A percentile compares a stretch with the other conserved stretches of the same genome.
Conservation (phyloP, 2,113 vertebrate species). For the Microcebus griseorufus region DNA sequence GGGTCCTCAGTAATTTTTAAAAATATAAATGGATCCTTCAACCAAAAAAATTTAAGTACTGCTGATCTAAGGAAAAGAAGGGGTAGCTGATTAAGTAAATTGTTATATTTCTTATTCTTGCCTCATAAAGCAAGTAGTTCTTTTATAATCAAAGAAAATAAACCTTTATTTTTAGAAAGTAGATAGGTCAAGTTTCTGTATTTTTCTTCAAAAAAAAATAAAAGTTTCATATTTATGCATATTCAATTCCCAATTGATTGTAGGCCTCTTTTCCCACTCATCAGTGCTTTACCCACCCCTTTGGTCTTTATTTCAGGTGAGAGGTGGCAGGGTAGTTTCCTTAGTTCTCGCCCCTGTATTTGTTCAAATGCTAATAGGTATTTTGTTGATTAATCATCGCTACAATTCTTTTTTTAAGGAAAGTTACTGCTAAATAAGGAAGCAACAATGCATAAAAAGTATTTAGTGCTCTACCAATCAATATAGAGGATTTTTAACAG, state of each 20-base stretch:
- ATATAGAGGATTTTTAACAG: background rate
- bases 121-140: background rate
- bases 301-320: background rate
- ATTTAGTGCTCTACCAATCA: background rate
- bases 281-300: no score
- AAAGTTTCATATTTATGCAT: background rate
- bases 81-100: background rate
- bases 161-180: background rate
- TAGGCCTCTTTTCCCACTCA: no score
- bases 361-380: background rate
- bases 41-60: background rate
- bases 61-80: background rate
- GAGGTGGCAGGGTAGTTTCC: background rate
- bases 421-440: background rate
- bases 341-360: background rate
- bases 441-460: background rate
- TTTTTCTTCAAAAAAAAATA: background rate
- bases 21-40: background rate
- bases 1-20: background rate
- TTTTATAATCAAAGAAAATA: background rate
- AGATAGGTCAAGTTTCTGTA: background rate
- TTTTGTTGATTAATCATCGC: background rate
- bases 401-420: background rate
- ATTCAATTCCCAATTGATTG: background rate
- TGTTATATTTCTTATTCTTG: background rate